Evolutionary conservation across 2,888 invertebrate species (phyloP).

Genomic region (Orthosia incerta): DNA sequence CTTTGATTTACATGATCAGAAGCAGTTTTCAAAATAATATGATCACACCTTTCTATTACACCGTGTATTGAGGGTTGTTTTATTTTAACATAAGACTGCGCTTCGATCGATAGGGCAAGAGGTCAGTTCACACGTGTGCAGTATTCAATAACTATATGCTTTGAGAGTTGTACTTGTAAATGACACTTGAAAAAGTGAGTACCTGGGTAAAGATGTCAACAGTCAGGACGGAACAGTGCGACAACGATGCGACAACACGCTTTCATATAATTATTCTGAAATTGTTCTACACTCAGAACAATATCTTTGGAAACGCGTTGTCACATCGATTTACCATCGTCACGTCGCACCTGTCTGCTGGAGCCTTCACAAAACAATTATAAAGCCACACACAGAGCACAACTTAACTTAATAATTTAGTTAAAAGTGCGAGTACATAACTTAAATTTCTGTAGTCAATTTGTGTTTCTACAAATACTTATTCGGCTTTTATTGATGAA

Average conservation of each 20-base stretch:
- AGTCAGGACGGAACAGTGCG: not conserved
- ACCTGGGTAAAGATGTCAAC: not conserved
- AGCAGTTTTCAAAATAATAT: no score
- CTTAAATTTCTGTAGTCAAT: no score
- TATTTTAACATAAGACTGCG: not conserved
- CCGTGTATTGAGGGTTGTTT: slow-evolving; percentile 1
- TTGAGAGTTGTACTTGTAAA: not conserved
- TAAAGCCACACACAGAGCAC: no score
- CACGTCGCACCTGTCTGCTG: no score
- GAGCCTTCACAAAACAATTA: no score
- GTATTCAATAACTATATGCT: not conserved
- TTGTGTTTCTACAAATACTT: no score
- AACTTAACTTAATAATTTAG: no score
- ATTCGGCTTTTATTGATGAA: slow-evolving; percentile 2
- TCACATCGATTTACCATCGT: not conserved
- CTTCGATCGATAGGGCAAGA: not conserved
- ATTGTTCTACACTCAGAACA: no score
- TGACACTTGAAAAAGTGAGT: not conserved
- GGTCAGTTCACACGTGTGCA: not conserved
- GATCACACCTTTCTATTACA: no score
- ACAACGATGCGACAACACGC: not conserved
- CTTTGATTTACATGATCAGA: no score
- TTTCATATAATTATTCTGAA: no score
- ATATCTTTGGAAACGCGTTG: not conserved
- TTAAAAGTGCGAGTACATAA: no score